phyloP scores from a whole-genome alignment of 2,113 vertebrate genomes.

The rabbit (Oryctolagus cuniculus) region DNA sequence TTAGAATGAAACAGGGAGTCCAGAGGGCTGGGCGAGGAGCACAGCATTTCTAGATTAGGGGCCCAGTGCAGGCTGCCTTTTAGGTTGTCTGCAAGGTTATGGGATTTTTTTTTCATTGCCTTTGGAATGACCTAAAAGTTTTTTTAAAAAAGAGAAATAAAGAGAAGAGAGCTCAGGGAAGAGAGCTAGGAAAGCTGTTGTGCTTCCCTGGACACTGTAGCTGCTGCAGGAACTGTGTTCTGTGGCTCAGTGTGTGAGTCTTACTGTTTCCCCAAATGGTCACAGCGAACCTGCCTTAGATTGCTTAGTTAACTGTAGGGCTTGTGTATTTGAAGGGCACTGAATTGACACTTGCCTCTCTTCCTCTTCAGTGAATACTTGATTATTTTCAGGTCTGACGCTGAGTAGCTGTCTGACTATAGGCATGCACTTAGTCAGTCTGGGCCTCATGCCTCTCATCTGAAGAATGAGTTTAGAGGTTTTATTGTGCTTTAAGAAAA shows the following conservation, averaged over 20 bases:
- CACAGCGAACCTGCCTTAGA: background rate
- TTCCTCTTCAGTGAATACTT: background rate
- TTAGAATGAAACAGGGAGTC: background rate
- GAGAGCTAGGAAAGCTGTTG: background rate
- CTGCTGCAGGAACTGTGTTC: background rate
- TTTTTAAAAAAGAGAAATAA: background rate
- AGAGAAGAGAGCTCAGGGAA: background rate
- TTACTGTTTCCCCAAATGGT: background rate
- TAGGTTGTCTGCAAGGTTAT: background rate
- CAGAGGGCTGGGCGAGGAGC: background rate
- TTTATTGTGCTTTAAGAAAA: conserved; percentile 23
- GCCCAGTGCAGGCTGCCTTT: accelerated
- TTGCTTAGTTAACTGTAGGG: background rate
- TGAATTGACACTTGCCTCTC: background rate
- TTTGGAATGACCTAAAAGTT: background rate
- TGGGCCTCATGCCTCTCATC: background rate
- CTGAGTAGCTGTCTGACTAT: background rate
- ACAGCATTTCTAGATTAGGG: background rate
- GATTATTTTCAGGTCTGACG: conserved; percentile 22
- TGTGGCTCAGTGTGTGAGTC: background rate
- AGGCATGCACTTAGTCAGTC: conserved; percentile 17
- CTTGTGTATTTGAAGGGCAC: background rate
- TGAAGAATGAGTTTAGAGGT: background rate
- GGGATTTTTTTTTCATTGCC: background rate
- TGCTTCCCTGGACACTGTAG: background rate